Base-by-base conservation (phyloP, 2,888 invertebrate species). In the Panopea generosa region DNA sequence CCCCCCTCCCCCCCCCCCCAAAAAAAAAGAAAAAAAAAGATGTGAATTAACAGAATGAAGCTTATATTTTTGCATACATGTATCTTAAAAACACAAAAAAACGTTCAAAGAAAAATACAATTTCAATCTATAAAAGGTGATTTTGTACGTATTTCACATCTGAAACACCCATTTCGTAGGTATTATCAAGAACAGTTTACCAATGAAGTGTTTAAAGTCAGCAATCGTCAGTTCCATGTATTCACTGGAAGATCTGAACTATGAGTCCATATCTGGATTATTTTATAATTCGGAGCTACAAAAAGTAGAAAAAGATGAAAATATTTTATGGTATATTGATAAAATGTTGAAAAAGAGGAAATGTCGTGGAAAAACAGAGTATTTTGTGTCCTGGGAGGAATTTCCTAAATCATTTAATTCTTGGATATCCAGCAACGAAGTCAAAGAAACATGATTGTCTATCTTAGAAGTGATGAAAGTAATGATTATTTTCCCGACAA, bases 271-370 rank as follows among this genome's bases (percentile, higher is more conserved):
- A 9, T 26, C 55, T 4, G 70, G 70, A 18, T 40, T 52, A 2
- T 65, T 66, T 38, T 75, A 75, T 40, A 50, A 26, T 18, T 20
- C 69, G 1, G 69, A 74, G 26, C 49, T 74, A 18, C 49, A 61
- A 20, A 59, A 50, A 40, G 33, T 56, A 55, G 18, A 53, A 72
- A n/a, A n/a, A n/a, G 66, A 33, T 43, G 59, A 56, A 50, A 56
- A 74, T 43, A 57, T 50, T 52, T 33, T 74, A 22, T 74, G 68
- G 74, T 59, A 56, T 45, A 63, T 63, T n/a, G n/a, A n/a, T n/a
- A n/a, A n/a, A n/a, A n/a, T n/a, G n/a, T n/a, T n/a, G n/a, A n/a
- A n/a, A n/a, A n/a, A n/a, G n/a, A n/a, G n/a, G n/a, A n/a, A n/a
- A n/a, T n/a, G n/a, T n/a, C n/a, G n/a, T n/a, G n/a, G 11, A 43